Evolutionary conservation across 2,113 vertebrate species (phyloP).

Genomic region (Balaenoptera acutorostrata): DNA sequence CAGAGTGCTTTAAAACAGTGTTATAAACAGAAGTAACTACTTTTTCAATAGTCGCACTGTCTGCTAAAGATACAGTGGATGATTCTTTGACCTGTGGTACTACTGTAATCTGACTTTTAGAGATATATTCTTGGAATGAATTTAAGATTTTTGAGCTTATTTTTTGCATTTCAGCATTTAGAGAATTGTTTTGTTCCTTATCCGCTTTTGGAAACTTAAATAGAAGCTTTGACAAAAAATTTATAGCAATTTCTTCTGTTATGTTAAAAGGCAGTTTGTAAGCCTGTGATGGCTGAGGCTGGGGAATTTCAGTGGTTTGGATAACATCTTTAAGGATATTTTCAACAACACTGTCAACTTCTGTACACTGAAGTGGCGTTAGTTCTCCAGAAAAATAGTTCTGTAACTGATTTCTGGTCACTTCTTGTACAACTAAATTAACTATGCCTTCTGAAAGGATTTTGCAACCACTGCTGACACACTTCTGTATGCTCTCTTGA

Average conservation of each 20-base stretch:
- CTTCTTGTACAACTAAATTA: slow-evolving; percentile 37
- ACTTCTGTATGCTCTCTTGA: slow-evolving; percentile 7
- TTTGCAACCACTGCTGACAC: slow-evolving; percentile 29
- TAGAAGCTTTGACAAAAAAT: slow-evolving; percentile 55
- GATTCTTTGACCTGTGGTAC: neutral
- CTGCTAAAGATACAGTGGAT: neutral
- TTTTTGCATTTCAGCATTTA: slow-evolving; percentile 6
- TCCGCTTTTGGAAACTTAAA: slow-evolving; percentile 1
- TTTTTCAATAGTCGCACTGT: slow-evolving; percentile 33
- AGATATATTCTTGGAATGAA: slow-evolving; percentile 54
- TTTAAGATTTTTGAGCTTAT: slow-evolving; percentile 30
- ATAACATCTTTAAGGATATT: neutral
- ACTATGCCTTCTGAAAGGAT: slow-evolving; percentile 46
- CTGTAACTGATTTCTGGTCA: slow-evolving; percentile 44
- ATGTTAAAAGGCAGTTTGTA: slow-evolving; percentile 35
- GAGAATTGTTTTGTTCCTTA: neutral
- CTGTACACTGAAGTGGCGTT: neutral
- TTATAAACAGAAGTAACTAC: slow-evolving; percentile 14
- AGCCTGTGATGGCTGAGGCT: neutral
- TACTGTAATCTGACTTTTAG: slow-evolving; percentile 14
- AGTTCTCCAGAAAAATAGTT: slow-evolving; percentile 50
- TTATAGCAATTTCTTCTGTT: slow-evolving; percentile 44
- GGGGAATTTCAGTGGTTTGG: neutral
- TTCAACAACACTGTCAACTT: slow-evolving; percentile 18
- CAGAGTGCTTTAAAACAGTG: slow-evolving; percentile 34